Percentiles rank a stretch among this genome's conserved stretches.
phyloP scores from a whole-genome alignment of 2,113 vertebrate species.

The Lophotis ruficrista region DNA sequence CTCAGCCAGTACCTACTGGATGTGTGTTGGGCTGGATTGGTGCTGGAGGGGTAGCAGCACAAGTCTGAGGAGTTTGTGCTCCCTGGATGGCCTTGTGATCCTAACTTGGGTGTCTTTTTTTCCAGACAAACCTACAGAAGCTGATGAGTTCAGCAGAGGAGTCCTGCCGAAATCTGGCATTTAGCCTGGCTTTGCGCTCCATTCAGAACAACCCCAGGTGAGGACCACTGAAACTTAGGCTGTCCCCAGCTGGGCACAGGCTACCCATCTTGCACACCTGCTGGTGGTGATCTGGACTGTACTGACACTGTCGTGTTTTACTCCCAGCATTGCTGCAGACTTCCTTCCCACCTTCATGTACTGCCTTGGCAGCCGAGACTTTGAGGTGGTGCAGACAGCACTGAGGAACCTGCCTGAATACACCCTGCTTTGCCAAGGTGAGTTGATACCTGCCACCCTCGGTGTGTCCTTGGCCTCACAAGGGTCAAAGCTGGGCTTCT shows the following conservation, averaged over 20 bases:
- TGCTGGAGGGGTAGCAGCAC: not conserved
- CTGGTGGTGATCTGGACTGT: not conserved
- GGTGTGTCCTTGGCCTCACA: not conserved
- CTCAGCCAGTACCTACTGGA: not conserved
- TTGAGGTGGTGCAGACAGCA: conserved; percentile 94
- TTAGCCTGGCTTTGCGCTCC: conserved; percentile 90
- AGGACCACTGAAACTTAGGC: not conserved
- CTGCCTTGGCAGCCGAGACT: conserved; percentile 93
- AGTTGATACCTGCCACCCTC: not conserved
- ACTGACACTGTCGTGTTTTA: not conserved
- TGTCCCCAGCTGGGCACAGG: not conserved
- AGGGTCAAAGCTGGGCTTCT: not conserved
- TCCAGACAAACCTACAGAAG: conserved; percentile 91
- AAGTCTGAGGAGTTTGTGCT: not conserved
- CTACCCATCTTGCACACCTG: not conserved
- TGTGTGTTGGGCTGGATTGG: not conserved
- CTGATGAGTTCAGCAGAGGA: conserved; percentile 94
- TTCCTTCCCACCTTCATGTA: conserved; percentile 98
- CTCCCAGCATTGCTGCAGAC: conserved; percentile 86
- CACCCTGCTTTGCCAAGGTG: conserved; percentile 95
- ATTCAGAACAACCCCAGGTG: conserved; percentile 95
- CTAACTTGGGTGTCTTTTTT: not conserved
- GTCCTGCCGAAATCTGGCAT: conserved; percentile 91
- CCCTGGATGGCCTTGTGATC: not conserved
- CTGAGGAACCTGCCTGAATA: conserved; percentile 94